Evolutionary conservation across 2,113 vertebrate species (phyloP), one percentile per base, ranked within the genome.

Genomic region (Lepidothrix coronata): DNA sequence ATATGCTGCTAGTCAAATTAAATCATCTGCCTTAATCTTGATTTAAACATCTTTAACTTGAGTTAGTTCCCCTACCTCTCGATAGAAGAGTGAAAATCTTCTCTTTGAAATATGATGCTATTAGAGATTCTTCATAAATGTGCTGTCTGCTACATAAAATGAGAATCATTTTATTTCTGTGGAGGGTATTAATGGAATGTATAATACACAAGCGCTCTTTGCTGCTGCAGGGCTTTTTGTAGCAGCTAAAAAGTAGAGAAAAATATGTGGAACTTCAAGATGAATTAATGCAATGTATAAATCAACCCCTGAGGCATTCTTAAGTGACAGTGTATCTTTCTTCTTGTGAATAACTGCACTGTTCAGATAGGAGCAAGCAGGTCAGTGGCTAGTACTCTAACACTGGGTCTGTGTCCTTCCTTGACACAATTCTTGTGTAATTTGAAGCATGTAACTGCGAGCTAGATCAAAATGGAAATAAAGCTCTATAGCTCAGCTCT

Each of bases 301-400:
- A 82, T 77, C 55, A 86, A 63, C 7, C 65, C 75, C 66, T 77
- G 61, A 88, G 68, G 88, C 88, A 61, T 96, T 93, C 67, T 90
- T 59, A 91, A 93, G 85, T 74, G 79, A 83, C 93, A 96, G 30
- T 89, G 18, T 85, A 73, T 87, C 80, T 91, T 41, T 96, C 84
- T 95, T 89, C 77, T 79, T 88, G 48, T 95, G 91, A 96, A 96
- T 95, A 94, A 90, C 78, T 63, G 72, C 68, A 49, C 59, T 96
- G 89, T 93, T 96, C 58, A 78, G 70, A 92, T 79, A 37, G 63
- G 57, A 82, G n/a, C 93, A 91, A 89, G 61, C 80, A 80, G 83
- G 88, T 94, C 92, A 88, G 35, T 59, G 82, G 37, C 35, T 79
- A 39, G 67, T 67, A 46, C 41, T 80, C 15, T 73, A 83, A 84